These are phyloP conservation scores for Stomatorhinus walkeri DNA, from an alignment of 2,797 vertebrate genomes.

Conservation along the genomic window DNA sequence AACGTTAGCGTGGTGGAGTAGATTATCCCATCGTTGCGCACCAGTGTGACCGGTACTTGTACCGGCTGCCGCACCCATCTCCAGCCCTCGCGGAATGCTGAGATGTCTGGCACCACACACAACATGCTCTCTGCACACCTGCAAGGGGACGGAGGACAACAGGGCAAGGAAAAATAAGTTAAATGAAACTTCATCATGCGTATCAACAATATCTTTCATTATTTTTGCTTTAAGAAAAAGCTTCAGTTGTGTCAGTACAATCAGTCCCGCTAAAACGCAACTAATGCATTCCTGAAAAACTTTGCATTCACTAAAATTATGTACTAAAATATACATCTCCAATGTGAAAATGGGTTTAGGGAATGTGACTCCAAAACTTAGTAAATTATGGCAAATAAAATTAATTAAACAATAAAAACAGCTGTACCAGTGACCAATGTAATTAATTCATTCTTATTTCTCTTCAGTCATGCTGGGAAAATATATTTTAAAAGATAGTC, in stretches of 20 bases:
- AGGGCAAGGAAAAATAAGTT: background rate
- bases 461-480: background rate
- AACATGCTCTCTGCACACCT: constrained; percentile 98
- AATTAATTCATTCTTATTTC: background rate
- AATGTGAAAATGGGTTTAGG: background rate
- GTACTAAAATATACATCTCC: background rate
- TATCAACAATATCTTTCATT: background rate
- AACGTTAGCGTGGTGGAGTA: constrained; percentile 99
- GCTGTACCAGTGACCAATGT: background rate
- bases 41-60: constrained; percentile 97
- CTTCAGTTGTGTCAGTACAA: background rate
- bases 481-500: background rate
- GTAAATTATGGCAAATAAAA: background rate
- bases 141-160: constrained; percentile 4
- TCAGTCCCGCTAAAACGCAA: background rate
- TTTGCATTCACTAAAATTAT: background rate
- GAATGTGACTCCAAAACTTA: background rate
- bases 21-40: constrained; percentile 95
- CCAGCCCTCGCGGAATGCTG: constrained; percentile 98
- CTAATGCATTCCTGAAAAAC: background rate
- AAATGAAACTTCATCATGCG: background rate
- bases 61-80: constrained; percentile 97
- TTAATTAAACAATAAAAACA: background rate
- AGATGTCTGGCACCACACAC: constrained; percentile 97
- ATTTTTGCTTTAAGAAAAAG: background rate